A percentile compares a stretch with the other conserved stretches of the same genome.
phyloP scores from a whole-genome alignment of 2,888 invertebrate genomes.

The Amphipoea lucens region DNA sequence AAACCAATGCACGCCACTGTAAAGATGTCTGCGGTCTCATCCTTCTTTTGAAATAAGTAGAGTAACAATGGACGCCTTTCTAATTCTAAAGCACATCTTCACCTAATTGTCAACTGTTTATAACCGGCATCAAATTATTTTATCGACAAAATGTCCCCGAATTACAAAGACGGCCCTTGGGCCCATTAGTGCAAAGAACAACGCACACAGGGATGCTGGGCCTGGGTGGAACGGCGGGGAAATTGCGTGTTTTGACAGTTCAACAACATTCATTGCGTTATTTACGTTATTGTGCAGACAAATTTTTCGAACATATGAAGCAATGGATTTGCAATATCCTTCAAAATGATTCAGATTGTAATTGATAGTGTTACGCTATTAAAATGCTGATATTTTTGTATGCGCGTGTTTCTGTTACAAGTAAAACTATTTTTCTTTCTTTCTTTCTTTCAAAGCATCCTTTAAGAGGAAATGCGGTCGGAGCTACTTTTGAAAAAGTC shows the following conservation, averaged over 20 bases:
- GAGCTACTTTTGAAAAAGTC: too few species aligned
- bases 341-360: background rate
- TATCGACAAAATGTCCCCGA: slow-evolving; percentile 53
- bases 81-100: slow-evolving; percentile 15
- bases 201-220: slow-evolving; percentile 7
- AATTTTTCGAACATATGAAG: background rate
- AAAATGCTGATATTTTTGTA: background rate
- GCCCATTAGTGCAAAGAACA: slow-evolving; percentile 29
- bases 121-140: slow-evolving; percentile 62
- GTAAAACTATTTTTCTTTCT: background rate
- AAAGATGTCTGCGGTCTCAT: background rate
- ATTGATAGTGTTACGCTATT: background rate
- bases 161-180: slow-evolving; percentile 29
- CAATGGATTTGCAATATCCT: background rate
- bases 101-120: slow-evolving; percentile 63
- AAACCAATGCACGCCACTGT: too few species aligned
- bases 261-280: background rate
- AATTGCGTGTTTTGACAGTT: background rate
- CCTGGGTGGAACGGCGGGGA: background rate
- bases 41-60: background rate
- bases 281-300: background rate
- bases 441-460: background rate
- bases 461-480: too few species aligned
- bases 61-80: background rate
- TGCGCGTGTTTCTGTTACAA: background rate